Evolutionary conservation across 2,797 vertebrate genomes (phyloP).

Genomic region (Fistularia tabacaria): DNA sequence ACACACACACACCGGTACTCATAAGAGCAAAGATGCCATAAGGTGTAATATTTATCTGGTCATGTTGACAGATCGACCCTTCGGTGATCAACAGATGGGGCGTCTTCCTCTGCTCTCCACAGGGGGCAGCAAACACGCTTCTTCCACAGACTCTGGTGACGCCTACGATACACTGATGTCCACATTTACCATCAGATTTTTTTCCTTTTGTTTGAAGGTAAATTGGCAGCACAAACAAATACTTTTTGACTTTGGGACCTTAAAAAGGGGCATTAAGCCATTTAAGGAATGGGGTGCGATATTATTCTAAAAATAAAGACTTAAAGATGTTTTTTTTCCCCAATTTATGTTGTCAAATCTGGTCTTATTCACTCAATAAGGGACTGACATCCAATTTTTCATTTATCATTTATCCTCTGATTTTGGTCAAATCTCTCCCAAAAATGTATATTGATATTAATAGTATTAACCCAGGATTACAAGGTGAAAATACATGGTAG

Average conservation of each 20-base stretch:
- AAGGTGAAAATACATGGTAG: too few species aligned
- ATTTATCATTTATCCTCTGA: too few species aligned
- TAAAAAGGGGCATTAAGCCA: slow-evolving; percentile 17
- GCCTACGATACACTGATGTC: neutral
- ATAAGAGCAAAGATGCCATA: slow-evolving; percentile 38
- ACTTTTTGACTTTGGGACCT: slow-evolving; percentile 45
- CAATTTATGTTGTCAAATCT: too few species aligned
- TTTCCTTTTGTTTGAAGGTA: slow-evolving; percentile 25
- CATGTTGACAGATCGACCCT: slow-evolving; percentile 66
- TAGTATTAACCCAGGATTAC: too few species aligned
- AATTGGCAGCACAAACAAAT: slow-evolving; percentile 25
- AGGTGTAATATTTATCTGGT: slow-evolving; percentile 66
- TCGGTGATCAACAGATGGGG: slow-evolving; percentile 57
- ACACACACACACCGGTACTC: slow-evolving; percentile 10
- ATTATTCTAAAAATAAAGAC: too few species aligned
- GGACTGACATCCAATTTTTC: too few species aligned
- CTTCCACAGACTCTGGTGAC: slow-evolving; percentile 15
- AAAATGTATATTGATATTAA: too few species aligned
- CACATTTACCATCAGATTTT: slow-evolving; percentile 11
- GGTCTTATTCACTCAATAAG: too few species aligned
- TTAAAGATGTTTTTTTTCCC: too few species aligned
- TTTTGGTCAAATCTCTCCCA: too few species aligned
- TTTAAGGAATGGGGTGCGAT: neutral
- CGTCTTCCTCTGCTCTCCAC: slow-evolving; percentile 32
- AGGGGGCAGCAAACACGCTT: slow-evolving; percentile 39